Evolutionary conservation across 2,888 invertebrate genomes (phyloP).

Genomic region (Ptycholaimellus sp.): DNA sequence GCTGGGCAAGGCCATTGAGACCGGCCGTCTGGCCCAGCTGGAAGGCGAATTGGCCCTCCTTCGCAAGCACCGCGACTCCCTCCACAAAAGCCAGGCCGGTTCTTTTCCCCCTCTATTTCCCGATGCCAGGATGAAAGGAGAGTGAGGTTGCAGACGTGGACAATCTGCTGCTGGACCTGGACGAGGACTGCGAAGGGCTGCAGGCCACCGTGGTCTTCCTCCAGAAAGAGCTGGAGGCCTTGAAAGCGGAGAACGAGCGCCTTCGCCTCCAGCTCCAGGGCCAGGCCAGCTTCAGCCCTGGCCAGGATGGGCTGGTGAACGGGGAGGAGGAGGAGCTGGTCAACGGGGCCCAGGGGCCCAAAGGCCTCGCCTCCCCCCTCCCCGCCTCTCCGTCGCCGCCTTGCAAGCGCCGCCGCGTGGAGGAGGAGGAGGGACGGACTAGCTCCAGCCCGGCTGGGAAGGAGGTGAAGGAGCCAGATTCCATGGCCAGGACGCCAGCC

Average conservation of each 20-base stretch:
- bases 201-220: constrained; percentile 81
- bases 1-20: constrained; percentile 74
- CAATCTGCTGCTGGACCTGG: constrained; percentile 75
- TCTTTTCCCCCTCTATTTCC: too few species aligned
- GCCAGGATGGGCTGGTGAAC: not conserved
- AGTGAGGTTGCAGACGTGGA: constrained; percentile 48
- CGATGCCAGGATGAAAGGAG: too few species aligned
- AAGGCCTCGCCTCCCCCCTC: not conserved
- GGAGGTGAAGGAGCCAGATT: too few species aligned
- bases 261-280: constrained; percentile 5
- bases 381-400: too few species aligned
- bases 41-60: constrained; percentile 83
- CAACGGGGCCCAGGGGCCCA: not conserved
- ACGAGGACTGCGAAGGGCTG: constrained; percentile 90
- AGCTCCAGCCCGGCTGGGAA: too few species aligned
- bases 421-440: too few species aligned
- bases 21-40: constrained; percentile 72
- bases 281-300: too few species aligned
- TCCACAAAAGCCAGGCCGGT: constrained; percentile 82
- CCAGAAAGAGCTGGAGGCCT: constrained; percentile 61
- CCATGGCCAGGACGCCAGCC: too few species aligned
- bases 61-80: constrained; percentile 80
- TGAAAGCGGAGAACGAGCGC: constrained; percentile 36
- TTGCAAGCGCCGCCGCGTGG: too few species aligned
- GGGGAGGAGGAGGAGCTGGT: not conserved